These are phyloP conservation scores for Drosophila oshimai DNA, from an alignment of 1,140 invertebrate genomes.

Conservation along the genomic window DNA sequence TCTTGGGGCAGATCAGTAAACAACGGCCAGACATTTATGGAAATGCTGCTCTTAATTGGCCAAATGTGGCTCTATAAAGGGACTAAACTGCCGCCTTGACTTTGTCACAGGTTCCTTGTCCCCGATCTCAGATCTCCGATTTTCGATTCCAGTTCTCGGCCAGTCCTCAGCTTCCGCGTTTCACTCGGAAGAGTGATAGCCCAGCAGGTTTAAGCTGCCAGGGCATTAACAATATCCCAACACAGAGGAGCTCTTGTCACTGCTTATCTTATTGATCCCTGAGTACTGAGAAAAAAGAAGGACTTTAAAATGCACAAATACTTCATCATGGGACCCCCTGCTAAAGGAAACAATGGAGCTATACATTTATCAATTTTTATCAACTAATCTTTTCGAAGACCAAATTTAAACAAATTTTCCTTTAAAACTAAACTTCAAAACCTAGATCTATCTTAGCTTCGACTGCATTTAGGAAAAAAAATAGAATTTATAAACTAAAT, in stretches of 20 bases:
- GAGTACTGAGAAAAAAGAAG: not conserved
- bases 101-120: constrained; percentile 40
- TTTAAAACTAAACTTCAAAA: too few relatives aligned
- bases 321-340: too few relatives aligned
- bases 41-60: constrained; percentile 62
- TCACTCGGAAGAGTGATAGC: constrained; percentile 59
- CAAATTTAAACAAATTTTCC: too few relatives aligned
- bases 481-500: too few relatives aligned
- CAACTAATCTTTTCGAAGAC: too few relatives aligned
- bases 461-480: too few relatives aligned
- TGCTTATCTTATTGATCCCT: constrained; percentile 7
- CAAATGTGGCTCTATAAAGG: constrained; percentile 65
- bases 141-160: constrained; percentile 10
- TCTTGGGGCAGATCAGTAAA: constrained; percentile 68
- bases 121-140: not conserved
- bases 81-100: constrained; percentile 36
- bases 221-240: constrained; percentile 3
- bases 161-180: constrained; percentile 58
- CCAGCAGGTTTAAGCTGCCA: constrained; percentile 12
- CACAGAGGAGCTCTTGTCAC: constrained; percentile 20
- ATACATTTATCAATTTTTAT: too few relatives aligned
- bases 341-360: too few relatives aligned
- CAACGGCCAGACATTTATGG: constrained; percentile 43
- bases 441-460: too few relatives aligned
- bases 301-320: too few relatives aligned